Conservation (phyloP, 2,888 invertebrate genomes). For the Meganola albula region DNA sequence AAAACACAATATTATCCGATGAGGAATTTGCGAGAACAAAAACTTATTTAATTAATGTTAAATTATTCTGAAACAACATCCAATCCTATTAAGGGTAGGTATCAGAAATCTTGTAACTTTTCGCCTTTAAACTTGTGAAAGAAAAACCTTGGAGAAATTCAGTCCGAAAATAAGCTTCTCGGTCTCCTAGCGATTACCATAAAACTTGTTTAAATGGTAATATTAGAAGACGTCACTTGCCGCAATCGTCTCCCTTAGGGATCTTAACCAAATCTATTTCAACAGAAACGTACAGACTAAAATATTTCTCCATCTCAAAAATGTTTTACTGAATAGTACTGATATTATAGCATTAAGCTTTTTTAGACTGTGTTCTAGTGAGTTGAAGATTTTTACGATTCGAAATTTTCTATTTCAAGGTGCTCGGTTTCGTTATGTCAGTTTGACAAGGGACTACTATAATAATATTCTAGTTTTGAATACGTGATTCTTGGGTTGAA, state of each 20-base stretch:
- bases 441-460: constrained; percentile 31
- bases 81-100: constrained; percentile 61
- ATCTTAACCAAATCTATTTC: constrained; percentile 49
- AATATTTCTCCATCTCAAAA: constrained; percentile 8
- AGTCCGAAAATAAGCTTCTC: constrained; percentile 64
- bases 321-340: constrained; percentile 13
- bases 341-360: neutral
- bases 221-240: constrained; percentile 73
- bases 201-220: constrained; percentile 78
- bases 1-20: constrained; percentile 35
- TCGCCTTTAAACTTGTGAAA: constrained; percentile 60
- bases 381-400: constrained; percentile 36
- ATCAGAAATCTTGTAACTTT: constrained; percentile 66
- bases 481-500: constrained; percentile 18
- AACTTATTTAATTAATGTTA: constrained; percentile 61
- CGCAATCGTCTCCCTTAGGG: constrained; percentile 49
- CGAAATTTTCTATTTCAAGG: constrained; percentile 45
- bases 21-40: constrained; percentile 34
- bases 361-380: constrained; percentile 23
- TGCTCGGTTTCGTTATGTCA: constrained; percentile 33
- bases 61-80: constrained; percentile 58
- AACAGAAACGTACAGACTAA: constrained; percentile 22
- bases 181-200: constrained; percentile 66
- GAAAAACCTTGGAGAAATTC: constrained; percentile 66
- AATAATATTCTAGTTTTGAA: constrained; percentile 24